Evolutionary conservation across 2,888 invertebrate species (phyloP).

Genomic region (Laspeyria flexula): DNA sequence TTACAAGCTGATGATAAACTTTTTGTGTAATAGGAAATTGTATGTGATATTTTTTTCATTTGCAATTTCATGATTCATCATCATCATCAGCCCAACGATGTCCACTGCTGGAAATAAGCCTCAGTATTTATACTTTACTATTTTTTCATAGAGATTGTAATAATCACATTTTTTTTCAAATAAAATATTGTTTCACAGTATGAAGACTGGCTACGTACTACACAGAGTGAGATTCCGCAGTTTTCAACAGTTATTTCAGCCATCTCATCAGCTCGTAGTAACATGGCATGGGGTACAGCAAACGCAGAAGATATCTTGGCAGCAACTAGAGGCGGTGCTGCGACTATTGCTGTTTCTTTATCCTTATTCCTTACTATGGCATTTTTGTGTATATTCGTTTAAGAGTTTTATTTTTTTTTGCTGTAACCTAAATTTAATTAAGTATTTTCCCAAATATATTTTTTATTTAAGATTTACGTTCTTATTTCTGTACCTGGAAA

Average conservation of each 20-base stretch:
- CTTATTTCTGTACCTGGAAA: no score
- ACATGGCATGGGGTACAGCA: conserved; percentile 70
- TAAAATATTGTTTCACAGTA: conserved; percentile 54
- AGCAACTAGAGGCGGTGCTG: conserved; percentile 60
- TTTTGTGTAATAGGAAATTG: no score
- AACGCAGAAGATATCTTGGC: conserved; percentile 63
- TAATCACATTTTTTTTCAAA: not conserved
- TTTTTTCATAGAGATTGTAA: no score
- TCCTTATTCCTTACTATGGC: conserved; percentile 45
- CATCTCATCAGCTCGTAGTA: conserved; percentile 64
- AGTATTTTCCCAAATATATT: no score
- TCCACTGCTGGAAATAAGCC: no score
- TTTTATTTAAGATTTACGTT: no score
- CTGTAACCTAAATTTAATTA: not conserved
- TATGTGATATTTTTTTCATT: no score
- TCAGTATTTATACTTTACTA: no score
- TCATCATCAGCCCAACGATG: no score
- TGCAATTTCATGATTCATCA: no score
- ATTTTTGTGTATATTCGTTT: conserved; percentile 7
- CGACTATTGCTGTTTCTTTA: conserved; percentile 50
- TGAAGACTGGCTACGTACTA: conserved; percentile 65
- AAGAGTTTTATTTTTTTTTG: conserved; percentile 4
- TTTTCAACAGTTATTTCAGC: conserved; percentile 57
- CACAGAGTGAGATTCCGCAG: conserved; percentile 58
- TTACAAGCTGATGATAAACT: no score